Evolutionary conservation across 2,888 invertebrate species (phyloP), one percentile per base, ranked within the genome.

Genomic region (Sesamia inferens): DNA sequence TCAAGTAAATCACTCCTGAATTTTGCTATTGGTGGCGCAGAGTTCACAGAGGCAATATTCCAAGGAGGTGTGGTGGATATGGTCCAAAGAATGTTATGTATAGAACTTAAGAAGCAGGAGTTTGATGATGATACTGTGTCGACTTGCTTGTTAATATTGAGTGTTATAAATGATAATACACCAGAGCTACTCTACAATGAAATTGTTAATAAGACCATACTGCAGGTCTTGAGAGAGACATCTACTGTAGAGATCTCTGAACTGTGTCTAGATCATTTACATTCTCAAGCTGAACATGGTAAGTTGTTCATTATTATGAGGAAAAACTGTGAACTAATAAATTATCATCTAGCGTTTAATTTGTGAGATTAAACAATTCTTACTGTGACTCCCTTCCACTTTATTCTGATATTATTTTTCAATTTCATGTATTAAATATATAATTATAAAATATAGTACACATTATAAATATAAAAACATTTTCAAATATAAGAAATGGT

Each of bases 1-100:
- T 97, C 96, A 7, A 97, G 97, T 86, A 99, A 99, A 81, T 97
- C 98, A 74, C 94, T 99, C 63, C 96, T 98, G 66, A 99, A 99
- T 93, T 97, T 98, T 89, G 96, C 98, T 65, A 97, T 98, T 80
- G 98, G 98, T 22, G 98, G 98, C 84, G 97, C 97, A 77, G 96
- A 97, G 67, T 95, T 97, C 81, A 97, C 97, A 70, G 97, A 97
- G 85, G 95, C 96, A 31, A 96, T 97, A 59, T 94, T 97, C 76
- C 94, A 97, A 85, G 94, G 94, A 72, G 96, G 96, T 68, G 91
- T 97, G 19, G 94, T 97, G 88, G 93, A 96, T 66, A 92, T 96
- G 71, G 88, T 97, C 57, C 95, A 96, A 84, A 92, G 92, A 78
- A 96, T 97, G 82, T 92, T 97, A 61, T 90, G 91, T 55, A 86